These are phyloP conservation scores for Temnothorax ravouxi DNA, from an alignment of 2,888 invertebrate genomes.

Conservation along the genomic window DNA sequence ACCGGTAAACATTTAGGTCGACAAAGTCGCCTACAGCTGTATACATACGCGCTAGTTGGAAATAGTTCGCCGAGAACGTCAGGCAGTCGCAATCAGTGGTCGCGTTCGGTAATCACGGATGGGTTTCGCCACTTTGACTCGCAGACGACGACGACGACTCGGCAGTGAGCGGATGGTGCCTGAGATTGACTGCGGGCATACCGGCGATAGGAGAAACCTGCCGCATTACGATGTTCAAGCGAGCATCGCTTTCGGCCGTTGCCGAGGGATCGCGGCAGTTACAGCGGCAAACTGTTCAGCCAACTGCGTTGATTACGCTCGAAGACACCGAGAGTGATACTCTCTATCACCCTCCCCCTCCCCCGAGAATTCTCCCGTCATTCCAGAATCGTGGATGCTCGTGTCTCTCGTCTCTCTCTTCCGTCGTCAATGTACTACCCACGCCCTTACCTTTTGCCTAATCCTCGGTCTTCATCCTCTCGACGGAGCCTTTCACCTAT, in stretches of 20 bases:
- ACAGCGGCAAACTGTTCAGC: constrained; percentile 68
- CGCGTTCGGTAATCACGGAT: constrained; percentile 74
- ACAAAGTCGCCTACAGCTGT: constrained; percentile 22
- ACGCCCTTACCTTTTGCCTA: constrained; percentile 44
- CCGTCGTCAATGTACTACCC: not conserved
- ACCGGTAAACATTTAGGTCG: constrained; percentile 20
- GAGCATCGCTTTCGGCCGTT: constrained; percentile 43
- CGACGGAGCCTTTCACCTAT: constrained; percentile 58
- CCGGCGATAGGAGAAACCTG: constrained; percentile 62
- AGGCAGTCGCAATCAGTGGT: constrained; percentile 66
- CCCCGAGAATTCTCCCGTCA: constrained; percentile 35
- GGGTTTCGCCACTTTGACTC: constrained; percentile 75
- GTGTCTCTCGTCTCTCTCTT: not conserved
- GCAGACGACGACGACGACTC: constrained; percentile 64
- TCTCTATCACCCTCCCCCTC: not conserved
- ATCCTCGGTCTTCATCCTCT: constrained; percentile 62
- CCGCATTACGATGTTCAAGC: constrained; percentile 70
- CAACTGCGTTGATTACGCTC: constrained; percentile 75
- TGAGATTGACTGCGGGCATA: constrained; percentile 71
- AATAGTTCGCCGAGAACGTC: constrained; percentile 56
- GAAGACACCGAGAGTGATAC: constrained; percentile 74
- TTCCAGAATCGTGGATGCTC: constrained; percentile 17
- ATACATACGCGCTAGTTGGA: constrained; percentile 41
- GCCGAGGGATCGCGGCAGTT: constrained; percentile 50
- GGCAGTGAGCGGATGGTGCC: constrained; percentile 61